A percentile compares a stretch with the other conserved stretches of the same genome.
These are phyloP conservation scores for Nothobranchius furzeri DNA, from an alignment of 2,113 vertebrate genomes.

Conservation along the genomic window DNA sequence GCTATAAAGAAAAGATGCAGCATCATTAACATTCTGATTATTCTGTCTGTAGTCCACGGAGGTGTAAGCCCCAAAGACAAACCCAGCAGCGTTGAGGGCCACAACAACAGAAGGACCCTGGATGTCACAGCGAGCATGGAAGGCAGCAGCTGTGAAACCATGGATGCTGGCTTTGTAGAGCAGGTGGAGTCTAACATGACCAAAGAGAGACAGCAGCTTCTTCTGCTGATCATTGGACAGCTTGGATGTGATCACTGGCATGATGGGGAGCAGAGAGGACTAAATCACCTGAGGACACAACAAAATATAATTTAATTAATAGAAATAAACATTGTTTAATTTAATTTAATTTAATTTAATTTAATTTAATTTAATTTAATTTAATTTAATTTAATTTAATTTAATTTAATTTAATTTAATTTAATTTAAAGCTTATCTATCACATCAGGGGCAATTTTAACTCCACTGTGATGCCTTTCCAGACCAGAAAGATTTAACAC, in stretches of 20 bases:
- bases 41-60: conserved; percentile 40
- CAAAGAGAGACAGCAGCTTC: conserved; percentile 48
- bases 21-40: not conserved
- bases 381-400: too few species aligned
- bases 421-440: too few species aligned
- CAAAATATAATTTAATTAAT: too few species aligned
- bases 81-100: conserved; percentile 48
- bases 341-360: too few species aligned
- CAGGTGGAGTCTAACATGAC: conserved; percentile 46
- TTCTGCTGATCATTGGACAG: conserved; percentile 46
- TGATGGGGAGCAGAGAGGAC: not conserved
- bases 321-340: too few species aligned
- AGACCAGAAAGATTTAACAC: too few species aligned
- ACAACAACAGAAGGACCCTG: conserved; percentile 57
- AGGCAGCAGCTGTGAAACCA: conserved; percentile 35
- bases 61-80: conserved; percentile 62
- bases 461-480: too few species aligned
- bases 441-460: too few species aligned
- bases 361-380: too few species aligned
- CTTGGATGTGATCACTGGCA: conserved; percentile 48
- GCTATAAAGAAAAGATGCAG: conserved; percentile 52
- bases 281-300: not conserved
- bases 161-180: conserved; percentile 66
- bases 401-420: too few species aligned
- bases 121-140: conserved; percentile 48